Base-by-base conservation (phyloP, 2,888 invertebrate genomes). In the Apodemia duryi region DNA sequence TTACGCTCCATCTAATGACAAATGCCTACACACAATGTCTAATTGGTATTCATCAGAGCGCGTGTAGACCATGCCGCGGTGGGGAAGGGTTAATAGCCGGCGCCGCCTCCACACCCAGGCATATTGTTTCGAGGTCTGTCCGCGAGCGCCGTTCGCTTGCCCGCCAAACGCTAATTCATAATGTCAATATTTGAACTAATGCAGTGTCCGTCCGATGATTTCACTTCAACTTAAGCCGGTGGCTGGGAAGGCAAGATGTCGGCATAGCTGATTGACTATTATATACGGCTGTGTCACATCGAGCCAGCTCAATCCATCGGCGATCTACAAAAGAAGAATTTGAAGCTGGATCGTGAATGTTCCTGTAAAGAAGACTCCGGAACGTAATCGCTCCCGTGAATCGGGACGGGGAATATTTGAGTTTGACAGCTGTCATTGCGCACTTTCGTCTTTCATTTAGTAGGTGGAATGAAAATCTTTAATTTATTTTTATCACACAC, bases 251-350 rank as follows among this genome's bases (percentile, higher is more conserved):
- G 95, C 95, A 95, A 95, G 95, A 95, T 95, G 95, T 95, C 95
- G 95, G 95, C 95, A 95, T 95, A 95, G 95, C 95, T 95, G 95
- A 95, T 93, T 92, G 91, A 92, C 85, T 92, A 91, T 87, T 77
- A 92, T 93, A 94, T 93, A 93, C 95, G 95, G 95, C 95, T 95
- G 94, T 95, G 95, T 94, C 95, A 94, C 95, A 95, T 95, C 95
- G 91, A 94, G 95, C 95, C 95, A 95, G 92, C 95, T 94, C 93
- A 92, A 89, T 88, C 92, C 93, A 92, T 86, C 92, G 92, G 90
- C 86, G 82, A 82, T 87, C 91, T 76, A 74, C 90, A 76, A 71
- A 75, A 68, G 80, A 81, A 83, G 80, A 82, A 73, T 64, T 63
- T 67, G 62, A 69, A 66, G 64, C 73, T 73, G 86, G 82, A 35